Base-by-base conservation (phyloP, 2,113 vertebrate species). In the Gadus chalcogrammus region DNA sequence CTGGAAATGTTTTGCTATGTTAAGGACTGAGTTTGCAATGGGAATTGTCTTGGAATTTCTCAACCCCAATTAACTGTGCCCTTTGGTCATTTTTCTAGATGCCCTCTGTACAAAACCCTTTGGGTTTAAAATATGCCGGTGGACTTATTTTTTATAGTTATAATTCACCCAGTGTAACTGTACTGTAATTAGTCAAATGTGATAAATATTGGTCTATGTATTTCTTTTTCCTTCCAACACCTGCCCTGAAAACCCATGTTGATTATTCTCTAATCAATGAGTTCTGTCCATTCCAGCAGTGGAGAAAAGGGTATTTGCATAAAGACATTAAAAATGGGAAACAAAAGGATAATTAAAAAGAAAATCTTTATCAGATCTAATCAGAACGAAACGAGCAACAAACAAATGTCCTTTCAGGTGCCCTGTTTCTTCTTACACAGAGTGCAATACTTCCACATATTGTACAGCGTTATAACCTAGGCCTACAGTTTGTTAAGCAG, bases 101-200 rank as follows among this genome's bases (percentile, higher is more conserved):
- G 86, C 79, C 79, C 81, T 70, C 71, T 31, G 22, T 79, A 75
- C 66, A 74, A 35, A 88, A 85, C 80, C 76, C 80, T 87, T 82
- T 84, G 79, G 80, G 78, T 80, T 81, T 78, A 82, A 78, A 79
- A 82, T 69, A 83, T 74, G 72, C 83, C 55, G 64, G 74, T 77
- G 78, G 81, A 85, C 74, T 84, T 87, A 85, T 90, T 92, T 48
- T 90, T 85, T 88, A 79, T 90, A 88, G 81, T 85, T 90, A 88
- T 72, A 75, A 83, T 88, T 88, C 83, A 74, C 78, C 79, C 74
- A 81, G 74, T 87, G 86, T 88, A 85, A 87, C 81, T 80, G 84
- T 88, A 86, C 82, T 88, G 88, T 90, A 89, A 89, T 88, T 88
- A 87, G 84, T 91, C 78, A 83, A 83, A 88, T 88, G 85, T 90